A percentile compares a stretch with the other conserved stretches of the same genome.
These are phyloP conservation scores for Coptodon bakossiorum DNA, from an alignment of 2,113 vertebrate species.

Conservation along the genomic window DNA sequence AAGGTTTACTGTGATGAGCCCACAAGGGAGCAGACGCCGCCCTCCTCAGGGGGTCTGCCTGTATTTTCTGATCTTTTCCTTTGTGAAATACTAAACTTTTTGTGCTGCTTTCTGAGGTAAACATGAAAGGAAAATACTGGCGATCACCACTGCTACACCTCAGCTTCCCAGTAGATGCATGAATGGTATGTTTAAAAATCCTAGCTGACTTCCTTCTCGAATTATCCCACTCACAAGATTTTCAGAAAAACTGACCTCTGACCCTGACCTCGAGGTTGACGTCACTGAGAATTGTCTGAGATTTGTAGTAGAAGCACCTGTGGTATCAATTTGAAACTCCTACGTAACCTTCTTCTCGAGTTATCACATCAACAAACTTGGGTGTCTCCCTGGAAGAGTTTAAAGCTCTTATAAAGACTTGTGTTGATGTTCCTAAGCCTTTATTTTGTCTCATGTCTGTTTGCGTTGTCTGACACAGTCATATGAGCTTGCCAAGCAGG, in stretches of 20 bases:
- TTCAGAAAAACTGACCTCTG: not conserved
- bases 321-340: not conserved
- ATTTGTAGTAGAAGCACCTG: not conserved
- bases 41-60: not conserved
- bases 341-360: not conserved
- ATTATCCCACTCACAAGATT: not conserved
- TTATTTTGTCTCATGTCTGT: not conserved
- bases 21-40: not conserved
- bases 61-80: not conserved
- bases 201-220: not conserved
- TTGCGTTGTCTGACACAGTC: not conserved
- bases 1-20: not conserved
- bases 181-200: not conserved
- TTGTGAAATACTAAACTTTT: not conserved
- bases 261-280: not conserved
- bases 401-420: not conserved
- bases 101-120: not conserved
- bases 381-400: not conserved
- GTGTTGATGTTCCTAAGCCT: not conserved
- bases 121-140: not conserved
- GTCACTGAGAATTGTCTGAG: not conserved
- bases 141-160: not conserved
- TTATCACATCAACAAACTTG: not conserved
- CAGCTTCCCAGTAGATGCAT: not conserved
- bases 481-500: not conserved